These are phyloP conservation scores for Sebastes dallii DNA, from an alignment of 2,797 vertebrate species.

Conservation along the genomic window DNA sequence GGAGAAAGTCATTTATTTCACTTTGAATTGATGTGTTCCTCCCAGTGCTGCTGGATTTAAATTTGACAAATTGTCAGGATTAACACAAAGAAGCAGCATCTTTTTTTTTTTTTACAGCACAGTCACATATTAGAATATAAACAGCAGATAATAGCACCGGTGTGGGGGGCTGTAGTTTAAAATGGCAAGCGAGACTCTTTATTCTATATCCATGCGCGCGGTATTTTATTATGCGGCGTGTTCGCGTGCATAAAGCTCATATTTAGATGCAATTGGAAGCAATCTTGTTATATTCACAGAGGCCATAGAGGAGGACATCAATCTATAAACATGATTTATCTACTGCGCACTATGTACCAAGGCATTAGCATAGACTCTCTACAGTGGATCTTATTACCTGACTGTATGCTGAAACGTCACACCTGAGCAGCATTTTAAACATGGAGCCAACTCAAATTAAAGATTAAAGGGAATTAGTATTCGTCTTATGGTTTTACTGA, in stretches of 20 bases:
- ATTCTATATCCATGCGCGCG: constrained; percentile 37
- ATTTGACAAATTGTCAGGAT: constrained; percentile 70
- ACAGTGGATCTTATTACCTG: constrained; percentile 61
- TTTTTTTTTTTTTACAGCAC: constrained; percentile 12
- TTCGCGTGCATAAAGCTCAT: constrained; percentile 64
- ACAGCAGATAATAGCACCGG: constrained; percentile 59
- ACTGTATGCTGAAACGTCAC: constrained; percentile 41
- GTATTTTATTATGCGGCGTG: constrained; percentile 54
- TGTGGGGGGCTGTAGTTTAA: constrained; percentile 43
- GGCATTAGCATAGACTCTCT: constrained; percentile 65
- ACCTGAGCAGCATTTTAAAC: constrained; percentile 57
- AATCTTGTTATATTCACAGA: constrained; percentile 71
- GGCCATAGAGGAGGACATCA: constrained; percentile 64
- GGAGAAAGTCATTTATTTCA: constrained; percentile 66
- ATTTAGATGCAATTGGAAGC: constrained; percentile 71
- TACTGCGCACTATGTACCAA: constrained; percentile 54
- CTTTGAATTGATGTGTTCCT: constrained; percentile 67
- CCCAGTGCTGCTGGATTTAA: constrained; percentile 54
- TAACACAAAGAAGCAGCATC: constrained; percentile 56
- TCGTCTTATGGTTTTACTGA: constrained; percentile 3
- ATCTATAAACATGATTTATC: constrained; percentile 76
- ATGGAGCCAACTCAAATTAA: constrained; percentile 22
- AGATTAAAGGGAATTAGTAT: not conserved
- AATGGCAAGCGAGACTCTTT: constrained; percentile 51
- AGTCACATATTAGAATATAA: constrained; percentile 65